These are phyloP conservation scores for Pristionchus japonicus DNA, from an alignment of 2,888 invertebrate genomes.

Conservation along the genomic window DNA sequence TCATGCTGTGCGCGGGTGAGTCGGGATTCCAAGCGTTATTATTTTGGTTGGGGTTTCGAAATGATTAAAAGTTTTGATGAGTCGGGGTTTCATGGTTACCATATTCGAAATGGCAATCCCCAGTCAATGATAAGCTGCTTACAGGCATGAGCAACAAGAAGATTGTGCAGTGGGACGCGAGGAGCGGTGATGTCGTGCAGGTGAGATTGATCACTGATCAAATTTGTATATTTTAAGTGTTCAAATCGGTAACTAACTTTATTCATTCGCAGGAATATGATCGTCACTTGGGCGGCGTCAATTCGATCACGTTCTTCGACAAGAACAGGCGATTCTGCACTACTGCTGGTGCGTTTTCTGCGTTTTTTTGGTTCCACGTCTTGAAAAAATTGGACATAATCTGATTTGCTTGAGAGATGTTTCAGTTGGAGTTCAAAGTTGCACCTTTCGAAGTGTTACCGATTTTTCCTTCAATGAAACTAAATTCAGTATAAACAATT, in stretches of 20 bases:
- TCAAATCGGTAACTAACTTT: background rate
- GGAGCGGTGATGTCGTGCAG: conserved; percentile 90
- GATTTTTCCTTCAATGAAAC: too few relatives aligned
- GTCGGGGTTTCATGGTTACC: too few relatives aligned
- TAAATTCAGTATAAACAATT: too few relatives aligned
- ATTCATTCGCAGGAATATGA: conserved; percentile 88
- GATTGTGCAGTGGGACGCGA: conserved; percentile 98
- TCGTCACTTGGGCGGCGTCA: conserved; percentile 97
- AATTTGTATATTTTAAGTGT: background rate
- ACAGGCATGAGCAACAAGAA: conserved; percentile 97
- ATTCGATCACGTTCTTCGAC: conserved; percentile 98
- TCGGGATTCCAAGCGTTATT: too few relatives aligned
- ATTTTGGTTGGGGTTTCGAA: too few relatives aligned
- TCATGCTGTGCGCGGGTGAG: conserved; percentile 85
- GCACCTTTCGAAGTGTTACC: too few relatives aligned
- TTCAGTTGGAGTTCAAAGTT: too few relatives aligned
- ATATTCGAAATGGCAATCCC: too few relatives aligned
- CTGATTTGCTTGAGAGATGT: too few relatives aligned
- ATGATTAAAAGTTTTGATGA: background rate
- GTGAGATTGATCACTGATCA: background rate
- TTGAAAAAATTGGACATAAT: too few relatives aligned
- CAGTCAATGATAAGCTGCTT: too few relatives aligned
- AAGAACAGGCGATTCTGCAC: conserved; percentile 97
- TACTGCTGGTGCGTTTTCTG: conserved; percentile 81
- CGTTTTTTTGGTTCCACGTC: background rate